These are phyloP conservation scores for Camelus dromedarius DNA, from an alignment of 2,113 vertebrate species.

Conservation along the genomic window DNA sequence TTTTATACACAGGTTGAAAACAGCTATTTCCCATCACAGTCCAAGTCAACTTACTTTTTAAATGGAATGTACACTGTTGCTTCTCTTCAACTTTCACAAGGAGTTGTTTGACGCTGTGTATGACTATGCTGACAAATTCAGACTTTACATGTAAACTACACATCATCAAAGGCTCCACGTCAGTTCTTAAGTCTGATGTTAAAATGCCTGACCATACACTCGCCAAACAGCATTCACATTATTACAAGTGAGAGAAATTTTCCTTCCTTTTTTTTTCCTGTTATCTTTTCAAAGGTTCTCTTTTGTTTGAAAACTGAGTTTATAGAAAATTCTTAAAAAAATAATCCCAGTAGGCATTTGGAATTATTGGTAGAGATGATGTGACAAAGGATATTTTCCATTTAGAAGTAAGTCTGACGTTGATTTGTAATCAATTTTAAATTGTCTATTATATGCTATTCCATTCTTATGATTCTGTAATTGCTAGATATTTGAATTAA, in stretches of 20 bases:
- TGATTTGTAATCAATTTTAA: constrained; percentile 38
- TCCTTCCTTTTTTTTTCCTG: not conserved
- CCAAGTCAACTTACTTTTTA: constrained; percentile 48
- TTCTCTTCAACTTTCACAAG: constrained; percentile 45
- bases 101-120: not conserved
- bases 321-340: constrained; percentile 39
- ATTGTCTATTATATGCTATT: not conserved
- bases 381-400: constrained; percentile 26
- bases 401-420: constrained; percentile 25
- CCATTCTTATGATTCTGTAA: not conserved
- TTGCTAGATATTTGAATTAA: constrained; percentile 40
- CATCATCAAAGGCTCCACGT: not conserved
- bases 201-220: not conserved
- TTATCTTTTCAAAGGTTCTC: not conserved
- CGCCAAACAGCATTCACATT: constrained; percentile 2
- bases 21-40: constrained; percentile 6
- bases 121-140: not conserved
- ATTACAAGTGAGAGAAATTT: not conserved
- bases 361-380: constrained; percentile 13
- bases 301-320: constrained; percentile 30
- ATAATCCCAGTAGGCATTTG: not conserved
- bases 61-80: not conserved
- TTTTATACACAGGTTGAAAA: constrained; percentile 59
- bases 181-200: not conserved
- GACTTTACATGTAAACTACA: not conserved